Evolutionary conservation across 2,888 invertebrate genomes (phyloP), one percentile per base, ranked within the genome.

Genomic region (Heliconius ethilla): DNA sequence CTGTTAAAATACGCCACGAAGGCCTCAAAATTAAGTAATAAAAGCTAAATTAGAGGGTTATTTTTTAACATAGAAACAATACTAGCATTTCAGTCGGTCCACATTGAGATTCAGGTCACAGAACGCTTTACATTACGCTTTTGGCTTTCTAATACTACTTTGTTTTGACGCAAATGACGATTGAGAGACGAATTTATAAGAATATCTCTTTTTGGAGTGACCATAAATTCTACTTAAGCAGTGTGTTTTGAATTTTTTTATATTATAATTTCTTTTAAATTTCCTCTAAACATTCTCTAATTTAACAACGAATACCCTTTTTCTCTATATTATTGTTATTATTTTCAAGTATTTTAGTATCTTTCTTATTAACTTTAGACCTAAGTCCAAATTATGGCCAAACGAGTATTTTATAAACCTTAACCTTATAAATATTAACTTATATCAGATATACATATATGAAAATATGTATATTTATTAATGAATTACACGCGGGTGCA

Each of bases 101-200:
- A n/a, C 40, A 63, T 74, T 37, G 59, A 74, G 37, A 74, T 74
- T 74, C 70, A 74, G 73, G 63, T 63, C 73, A 63, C 63, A 25
- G 62, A 63, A 40, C 40, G 63, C 18, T 62, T 74, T 63, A 45
- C 40, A 40, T 74, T 63, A 74, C 63, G 63, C 63, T 40, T 74
- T 74, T 63, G 74, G 74, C 74, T 74, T 63, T 37, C 74, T 62
- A 63, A 62, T 74, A 63, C 74, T 63, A 63, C 63, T 63, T 63
- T 74, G 74, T 74, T 74, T 74, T 45, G 74, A 74, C 40, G 40
- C 74, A 74, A 74, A 74, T 74, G 63, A 63, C 74, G 74, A 74
- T 74, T 74, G 62, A 63, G 74, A 27, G 63, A 63, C 62, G 63
- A 27, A 74, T 74, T 63, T 74, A 74, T 74, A 63, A 40, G 40